These are phyloP conservation scores for Cyphomyrus discorhynchus DNA, from an alignment of 2,113 vertebrate species.

Conservation along the genomic window DNA sequence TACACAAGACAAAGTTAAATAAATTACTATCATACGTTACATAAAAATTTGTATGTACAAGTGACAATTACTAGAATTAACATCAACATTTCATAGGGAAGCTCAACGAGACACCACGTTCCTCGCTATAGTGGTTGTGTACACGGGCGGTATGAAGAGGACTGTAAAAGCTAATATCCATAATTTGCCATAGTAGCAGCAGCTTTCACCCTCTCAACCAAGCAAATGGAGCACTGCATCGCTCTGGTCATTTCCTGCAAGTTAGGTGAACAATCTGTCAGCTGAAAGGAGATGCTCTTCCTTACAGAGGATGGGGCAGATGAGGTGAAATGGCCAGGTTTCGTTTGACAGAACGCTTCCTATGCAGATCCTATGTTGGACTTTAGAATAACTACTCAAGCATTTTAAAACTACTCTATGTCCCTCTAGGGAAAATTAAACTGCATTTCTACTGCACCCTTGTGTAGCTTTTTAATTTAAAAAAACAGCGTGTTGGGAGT, in stretches of 20 bases:
- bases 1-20: slow-evolving; percentile 67
- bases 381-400: neutral
- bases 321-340: neutral
- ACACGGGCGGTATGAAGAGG: neutral
- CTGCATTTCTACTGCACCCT: neutral
- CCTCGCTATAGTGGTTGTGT: slow-evolving; percentile 46
- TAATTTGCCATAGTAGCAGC: neutral
- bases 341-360: neutral
- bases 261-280: neutral
- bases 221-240: neutral
- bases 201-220: neutral
- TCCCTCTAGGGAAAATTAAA: neutral
- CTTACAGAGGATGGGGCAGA: neutral
- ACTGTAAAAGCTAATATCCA: neutral
- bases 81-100: slow-evolving; percentile 57
- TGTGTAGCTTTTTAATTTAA: neutral
- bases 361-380: neutral
- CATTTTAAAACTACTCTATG: neutral
- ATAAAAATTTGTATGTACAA: slow-evolving; percentile 73
- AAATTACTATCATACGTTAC: slow-evolving; percentile 72
- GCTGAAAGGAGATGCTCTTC: neutral
- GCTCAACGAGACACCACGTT: slow-evolving; percentile 56
- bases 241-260: neutral
- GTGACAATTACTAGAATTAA: slow-evolving; percentile 59
- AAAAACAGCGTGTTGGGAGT: neutral